Evolutionary conservation across 2,797 vertebrate genomes (phyloP).

Genomic region (Scarus forsteni): DNA sequence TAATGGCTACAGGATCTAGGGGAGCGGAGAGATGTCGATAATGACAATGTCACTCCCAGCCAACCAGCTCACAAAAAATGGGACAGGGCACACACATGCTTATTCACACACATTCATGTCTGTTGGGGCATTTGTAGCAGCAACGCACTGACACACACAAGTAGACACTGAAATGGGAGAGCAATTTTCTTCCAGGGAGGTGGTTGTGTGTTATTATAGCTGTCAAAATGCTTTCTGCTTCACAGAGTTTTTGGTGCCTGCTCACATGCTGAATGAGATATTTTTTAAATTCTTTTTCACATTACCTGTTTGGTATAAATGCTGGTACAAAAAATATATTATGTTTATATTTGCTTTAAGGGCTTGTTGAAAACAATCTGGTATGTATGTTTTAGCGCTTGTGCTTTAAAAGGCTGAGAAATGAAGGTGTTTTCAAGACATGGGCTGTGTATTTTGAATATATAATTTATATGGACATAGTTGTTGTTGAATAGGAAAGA

Average conservation of each 20-base stretch:
- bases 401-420: no score
- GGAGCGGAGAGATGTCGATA: conserved; percentile 76
- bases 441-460: no score
- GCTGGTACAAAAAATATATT: not conserved
- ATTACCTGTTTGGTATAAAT: not conserved
- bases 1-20: conserved; percentile 83
- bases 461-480: no score
- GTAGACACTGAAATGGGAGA: conserved; percentile 51
- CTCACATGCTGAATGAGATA: conserved; percentile 37
- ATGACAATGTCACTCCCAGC: conserved; percentile 80
- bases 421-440: not conserved
- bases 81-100: conserved; percentile 55
- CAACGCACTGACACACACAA: conserved; percentile 23
- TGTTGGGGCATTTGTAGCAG: conserved; percentile 39
- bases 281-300: conserved; percentile 15
- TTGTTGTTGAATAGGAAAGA: no score
- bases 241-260: conserved; percentile 34
- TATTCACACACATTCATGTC: conserved; percentile 41
- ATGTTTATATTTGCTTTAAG: conserved; percentile 19
- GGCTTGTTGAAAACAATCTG: not conserved
- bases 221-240: conserved; percentile 57
- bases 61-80: conserved; percentile 70
- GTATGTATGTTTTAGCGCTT: not conserved
- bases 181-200: conserved; percentile 71
- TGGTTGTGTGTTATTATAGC: conserved; percentile 67